Evolutionary conservation across 2,888 invertebrate species (phyloP).

Genomic region (Malthinus flaveolus): DNA sequence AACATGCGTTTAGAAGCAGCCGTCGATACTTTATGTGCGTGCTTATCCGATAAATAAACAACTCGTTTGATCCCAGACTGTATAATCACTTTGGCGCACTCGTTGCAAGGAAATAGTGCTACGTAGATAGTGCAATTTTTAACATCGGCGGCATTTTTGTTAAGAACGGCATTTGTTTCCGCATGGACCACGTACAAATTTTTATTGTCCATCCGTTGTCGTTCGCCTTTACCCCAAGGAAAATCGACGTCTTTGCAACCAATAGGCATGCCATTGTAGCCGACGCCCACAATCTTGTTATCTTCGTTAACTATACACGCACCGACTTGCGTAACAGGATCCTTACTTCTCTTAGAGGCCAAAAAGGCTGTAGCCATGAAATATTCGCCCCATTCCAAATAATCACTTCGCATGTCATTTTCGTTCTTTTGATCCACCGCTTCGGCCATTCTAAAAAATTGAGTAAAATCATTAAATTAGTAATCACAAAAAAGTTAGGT

Average conservation of each 20-base stretch:
- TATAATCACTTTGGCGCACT: conserved; percentile 96
- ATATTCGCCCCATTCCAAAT: conserved; percentile 89
- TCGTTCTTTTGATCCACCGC: conserved; percentile 21
- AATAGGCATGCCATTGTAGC: conserved; percentile 96
- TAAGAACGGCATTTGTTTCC: conserved; percentile 95
- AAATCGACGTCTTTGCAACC: conserved; percentile 87
- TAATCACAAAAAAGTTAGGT: conserved; percentile 11
- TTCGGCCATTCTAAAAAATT: conserved; percentile 2
- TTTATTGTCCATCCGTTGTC: conserved; percentile 66
- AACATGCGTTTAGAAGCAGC: conserved; percentile 83
- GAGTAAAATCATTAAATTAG: too few species aligned
- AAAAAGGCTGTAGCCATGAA: conserved; percentile 94
- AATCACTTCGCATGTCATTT: conserved; percentile 62
- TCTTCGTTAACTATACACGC: conserved; percentile 90
- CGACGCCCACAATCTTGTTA: conserved; percentile 88
- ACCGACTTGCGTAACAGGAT: conserved; percentile 91
- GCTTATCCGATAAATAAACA: conserved; percentile 82
- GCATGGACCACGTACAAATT: conserved; percentile 95
- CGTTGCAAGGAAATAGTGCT: conserved; percentile 93
- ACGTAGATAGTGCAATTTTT: conserved; percentile 84
- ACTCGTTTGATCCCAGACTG: conserved; percentile 86
- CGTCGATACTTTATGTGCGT: conserved; percentile 67
- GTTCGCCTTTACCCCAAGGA: conserved; percentile 89
- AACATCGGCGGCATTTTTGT: conserved; percentile 80
- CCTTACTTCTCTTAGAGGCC: conserved; percentile 92